Conservation (phyloP, 2,113 vertebrate species). For the Planiliza haematocheilus region DNA sequence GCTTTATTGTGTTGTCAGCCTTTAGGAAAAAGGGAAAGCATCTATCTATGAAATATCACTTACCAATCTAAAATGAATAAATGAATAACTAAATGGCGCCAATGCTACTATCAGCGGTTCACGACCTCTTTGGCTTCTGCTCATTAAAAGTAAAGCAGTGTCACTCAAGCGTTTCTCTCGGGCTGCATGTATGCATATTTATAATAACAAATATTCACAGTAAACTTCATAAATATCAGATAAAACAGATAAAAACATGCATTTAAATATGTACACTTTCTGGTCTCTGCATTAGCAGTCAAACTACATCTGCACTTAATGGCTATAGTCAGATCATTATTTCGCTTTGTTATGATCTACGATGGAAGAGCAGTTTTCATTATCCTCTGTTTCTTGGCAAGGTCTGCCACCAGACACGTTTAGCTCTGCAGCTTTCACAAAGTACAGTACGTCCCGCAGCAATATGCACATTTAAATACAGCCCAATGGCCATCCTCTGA, state of each 20-base stretch:
- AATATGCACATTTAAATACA: conserved; percentile 53
- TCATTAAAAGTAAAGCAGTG: not conserved
- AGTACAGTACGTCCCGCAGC: conserved; percentile 39
- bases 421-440: conserved; percentile 13
- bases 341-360: not conserved
- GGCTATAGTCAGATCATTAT: not conserved
- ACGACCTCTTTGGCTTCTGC: not conserved
- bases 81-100: not conserved
- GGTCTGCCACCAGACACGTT: not conserved
- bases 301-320: not conserved
- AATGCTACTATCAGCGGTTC: not conserved
- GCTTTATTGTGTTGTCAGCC: not conserved
- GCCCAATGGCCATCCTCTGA: conserved; percentile 68
- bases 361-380: too few relatives aligned
- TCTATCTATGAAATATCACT: not conserved
- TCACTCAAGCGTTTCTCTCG: not conserved
- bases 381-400: not conserved
- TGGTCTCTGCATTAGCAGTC: not conserved
- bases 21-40: not conserved
- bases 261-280: not conserved
- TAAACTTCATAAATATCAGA: too few relatives aligned
- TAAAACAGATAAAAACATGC: too few relatives aligned
- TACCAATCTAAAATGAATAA: not conserved
- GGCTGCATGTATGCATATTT: not conserved
- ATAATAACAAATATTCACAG: too few relatives aligned